Conservation (phyloP, 2,888 invertebrate species). For the Cataglyphis altisquamis region DNA sequence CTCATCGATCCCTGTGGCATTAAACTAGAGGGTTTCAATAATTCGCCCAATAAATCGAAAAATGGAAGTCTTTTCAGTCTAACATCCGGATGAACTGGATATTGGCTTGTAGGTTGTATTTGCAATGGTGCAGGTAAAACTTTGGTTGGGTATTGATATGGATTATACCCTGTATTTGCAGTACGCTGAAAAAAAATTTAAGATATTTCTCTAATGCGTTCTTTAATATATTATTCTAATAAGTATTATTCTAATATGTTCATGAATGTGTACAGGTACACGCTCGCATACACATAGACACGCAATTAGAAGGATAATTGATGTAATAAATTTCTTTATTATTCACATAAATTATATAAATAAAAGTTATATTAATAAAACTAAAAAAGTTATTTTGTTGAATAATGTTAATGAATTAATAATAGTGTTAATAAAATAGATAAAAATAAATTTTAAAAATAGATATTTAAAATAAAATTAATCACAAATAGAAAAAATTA, state of each 20-base stretch:
- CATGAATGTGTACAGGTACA: neutral
- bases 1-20: conserved; percentile 89
- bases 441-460: no score
- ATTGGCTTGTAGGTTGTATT: conserved; percentile 84
- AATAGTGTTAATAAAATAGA: no score
- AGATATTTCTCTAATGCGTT: neutral
- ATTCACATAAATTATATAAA: no score
- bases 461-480: no score
- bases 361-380: no score
- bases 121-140: conserved; percentile 79
- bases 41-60: conserved; percentile 95
- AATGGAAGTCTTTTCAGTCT: conserved; percentile 96
- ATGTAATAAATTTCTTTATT: no score
- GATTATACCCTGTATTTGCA: conserved; percentile 77
- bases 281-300: no score
- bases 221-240: neutral
- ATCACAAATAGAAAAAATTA: no score
- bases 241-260: neutral
- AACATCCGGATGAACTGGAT: conserved; percentile 97
- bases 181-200: conserved; percentile 63
- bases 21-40: conserved; percentile 96
- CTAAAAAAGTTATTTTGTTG: no score
- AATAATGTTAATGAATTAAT: no score
- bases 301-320: no score
- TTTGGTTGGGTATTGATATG: conserved; percentile 81